phyloP scores from a whole-genome alignment of 2,113 vertebrate species.

The Physeter macrocephalus region DNA sequence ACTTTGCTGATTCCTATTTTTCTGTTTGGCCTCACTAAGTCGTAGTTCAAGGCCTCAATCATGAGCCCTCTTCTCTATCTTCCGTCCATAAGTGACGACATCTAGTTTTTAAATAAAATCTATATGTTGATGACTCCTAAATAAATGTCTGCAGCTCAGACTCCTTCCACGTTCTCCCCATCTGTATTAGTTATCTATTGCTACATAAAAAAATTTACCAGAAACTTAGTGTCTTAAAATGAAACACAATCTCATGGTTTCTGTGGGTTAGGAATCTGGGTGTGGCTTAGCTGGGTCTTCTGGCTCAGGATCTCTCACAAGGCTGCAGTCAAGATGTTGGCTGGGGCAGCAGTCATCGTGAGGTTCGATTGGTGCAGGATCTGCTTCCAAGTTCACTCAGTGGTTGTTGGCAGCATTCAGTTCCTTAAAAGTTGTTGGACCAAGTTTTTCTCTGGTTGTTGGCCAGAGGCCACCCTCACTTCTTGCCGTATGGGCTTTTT shows the following conservation, averaged over 20 bases:
- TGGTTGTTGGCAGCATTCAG: neutral
- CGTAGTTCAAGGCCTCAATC: neutral
- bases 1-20: neutral
- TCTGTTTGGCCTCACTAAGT: neutral
- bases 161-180: neutral
- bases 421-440: neutral
- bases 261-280: neutral
- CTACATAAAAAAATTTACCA: neutral
- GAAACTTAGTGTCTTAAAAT: neutral
- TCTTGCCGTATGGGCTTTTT: neutral
- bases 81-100: neutral
- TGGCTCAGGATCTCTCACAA: neutral
- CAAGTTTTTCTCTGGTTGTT: neutral
- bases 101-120: conserved; percentile 12
- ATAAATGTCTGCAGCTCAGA: neutral
- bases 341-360: neutral
- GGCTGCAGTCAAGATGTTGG: neutral
- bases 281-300: neutral
- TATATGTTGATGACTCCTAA: neutral
- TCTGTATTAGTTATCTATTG: neutral
- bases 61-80: neutral
- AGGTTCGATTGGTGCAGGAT: neutral
- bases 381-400: neutral
- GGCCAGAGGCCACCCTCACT: neutral
- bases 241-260: neutral